phyloP scores from a whole-genome alignment of 1,140 invertebrate species.

The Listronotus oregonensis region DNA sequence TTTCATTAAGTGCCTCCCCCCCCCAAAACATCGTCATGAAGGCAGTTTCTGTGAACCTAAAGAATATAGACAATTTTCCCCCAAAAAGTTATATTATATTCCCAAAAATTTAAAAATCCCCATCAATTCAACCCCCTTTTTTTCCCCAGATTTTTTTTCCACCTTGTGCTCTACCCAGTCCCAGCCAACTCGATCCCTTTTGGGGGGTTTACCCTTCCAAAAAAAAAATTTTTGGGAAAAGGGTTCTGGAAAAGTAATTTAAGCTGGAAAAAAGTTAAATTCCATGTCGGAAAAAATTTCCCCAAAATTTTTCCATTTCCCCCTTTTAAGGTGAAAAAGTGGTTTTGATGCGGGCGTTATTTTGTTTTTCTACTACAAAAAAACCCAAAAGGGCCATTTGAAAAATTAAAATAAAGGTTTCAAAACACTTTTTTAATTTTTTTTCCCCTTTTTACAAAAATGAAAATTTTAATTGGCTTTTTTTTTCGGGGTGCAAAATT shows the following conservation, averaged over 20 bases:
- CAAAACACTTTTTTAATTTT: no score
- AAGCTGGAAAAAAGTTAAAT: constrained; percentile 66
- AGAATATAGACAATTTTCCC: neutral
- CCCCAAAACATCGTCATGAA: constrained; percentile 90
- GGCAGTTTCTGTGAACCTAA: constrained; percentile 81
- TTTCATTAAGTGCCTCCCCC: constrained; percentile 92
- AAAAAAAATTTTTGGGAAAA: constrained; percentile 75
- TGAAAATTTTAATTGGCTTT: no score
- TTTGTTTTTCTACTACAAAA: constrained; percentile 82
- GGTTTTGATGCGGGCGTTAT: constrained; percentile 69
- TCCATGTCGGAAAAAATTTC: constrained; percentile 83
- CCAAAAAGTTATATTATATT: constrained; percentile 27
- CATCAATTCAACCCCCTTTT: constrained; percentile 81
- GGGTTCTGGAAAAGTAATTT: constrained; percentile 97
- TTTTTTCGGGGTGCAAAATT: no score
- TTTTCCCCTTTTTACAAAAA: no score
- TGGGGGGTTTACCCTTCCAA: constrained; percentile 65
- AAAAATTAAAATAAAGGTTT: no score
- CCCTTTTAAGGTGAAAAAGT: constrained; percentile 94
- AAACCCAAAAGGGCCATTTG: constrained; percentile 73
- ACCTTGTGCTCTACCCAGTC: constrained; percentile 86
- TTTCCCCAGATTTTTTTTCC: constrained; percentile 81
- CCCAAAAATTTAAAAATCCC: constrained; percentile 57
- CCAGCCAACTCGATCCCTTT: constrained; percentile 65
- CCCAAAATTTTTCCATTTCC: constrained; percentile 77